Evolutionary conservation across 1,140 invertebrate genomes (phyloP), one percentile per base, ranked within the genome.

Genomic region (Anoplophora glabripennis): DNA sequence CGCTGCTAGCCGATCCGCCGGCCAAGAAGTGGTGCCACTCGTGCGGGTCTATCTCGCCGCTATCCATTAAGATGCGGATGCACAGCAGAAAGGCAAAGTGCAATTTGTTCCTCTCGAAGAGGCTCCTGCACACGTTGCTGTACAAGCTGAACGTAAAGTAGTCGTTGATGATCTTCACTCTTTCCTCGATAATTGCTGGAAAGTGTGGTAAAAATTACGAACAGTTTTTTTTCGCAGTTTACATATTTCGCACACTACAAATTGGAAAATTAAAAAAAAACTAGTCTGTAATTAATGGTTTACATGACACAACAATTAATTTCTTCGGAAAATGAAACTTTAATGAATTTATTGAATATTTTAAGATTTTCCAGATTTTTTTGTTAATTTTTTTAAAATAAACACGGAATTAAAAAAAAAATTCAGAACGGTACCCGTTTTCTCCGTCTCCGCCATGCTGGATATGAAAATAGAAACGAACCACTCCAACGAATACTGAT

Each of bases 401-500:
- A 40, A 37, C 36, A n/a, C 7, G 36, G 36, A 37, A 37, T 7
- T 8, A 37, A n/a, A n/a, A 44, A 44, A 44, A n/a, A 44, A 7
- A 14, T 44, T 8, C 15, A n/a, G 7, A 11, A 11, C 3, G 11
- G 61, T 55, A 80, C 77, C 67, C 40, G 67, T 71, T 68, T 83
- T 84, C 65, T 87, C 84, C 0, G 86, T 82, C 57, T 83, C 82
- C 7, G 82, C 77, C 66, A 89, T 91, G 67, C 80, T 88, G 58
- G 81, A 81, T 47, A 80, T 79, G 69, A 88, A 88, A 4, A 89
- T 82, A 47, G 82, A 81, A 53, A 88, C 81, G 68, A 88, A 89
- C 87, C 87, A 90, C 53, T 84, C 83, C 12, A 89, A 73, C 3
- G 87, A 89, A 69, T 88, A 90, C 68, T 90, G 88, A 73, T 90